phyloP scores from a whole-genome alignment of 1,140 invertebrate species.

The Macrocentrus cingulum region DNA sequence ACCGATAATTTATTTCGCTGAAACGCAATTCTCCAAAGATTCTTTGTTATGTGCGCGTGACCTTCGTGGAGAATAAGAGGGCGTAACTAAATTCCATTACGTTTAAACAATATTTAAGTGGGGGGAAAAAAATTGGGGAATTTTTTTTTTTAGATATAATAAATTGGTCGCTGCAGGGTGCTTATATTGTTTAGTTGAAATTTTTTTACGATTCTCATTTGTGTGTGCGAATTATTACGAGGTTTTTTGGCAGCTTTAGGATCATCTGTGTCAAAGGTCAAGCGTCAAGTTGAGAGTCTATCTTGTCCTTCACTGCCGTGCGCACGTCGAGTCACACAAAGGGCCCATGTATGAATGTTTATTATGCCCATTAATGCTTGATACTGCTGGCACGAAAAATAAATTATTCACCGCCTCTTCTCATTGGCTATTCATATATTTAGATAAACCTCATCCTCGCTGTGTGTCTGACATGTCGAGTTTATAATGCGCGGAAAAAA shows the following conservation, averaged over 20 bases:
- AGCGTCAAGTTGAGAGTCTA: neutral
- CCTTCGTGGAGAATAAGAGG: conserved; percentile 6
- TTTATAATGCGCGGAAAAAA: no score
- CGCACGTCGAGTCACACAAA: neutral
- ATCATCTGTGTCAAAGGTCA: neutral
- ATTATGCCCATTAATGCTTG: conserved; percentile 10
- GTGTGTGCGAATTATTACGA: no score
- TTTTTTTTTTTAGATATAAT: conserved; percentile 4
- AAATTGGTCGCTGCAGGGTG: conserved; percentile 6
- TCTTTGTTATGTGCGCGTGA: neutral
- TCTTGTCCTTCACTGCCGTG: neutral
- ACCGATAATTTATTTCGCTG: neutral
- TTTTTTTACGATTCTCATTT: neutral
- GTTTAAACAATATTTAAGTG: neutral
- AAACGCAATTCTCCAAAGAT: conserved; percentile 1
- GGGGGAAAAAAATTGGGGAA: neutral
- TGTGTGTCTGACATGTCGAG: no score
- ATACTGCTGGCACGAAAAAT: neutral
- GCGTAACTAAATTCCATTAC: neutral
- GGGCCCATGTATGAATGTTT: neutral
- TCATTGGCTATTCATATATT: conserved; percentile 12
- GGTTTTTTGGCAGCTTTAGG: conserved; percentile 10
- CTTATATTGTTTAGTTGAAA: conserved; percentile 7
- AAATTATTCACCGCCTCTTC: conserved; percentile 2
- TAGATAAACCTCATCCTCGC: neutral